Evolutionary conservation across 2,113 vertebrate genomes (phyloP), one percentile per base, ranked within the genome.

Genomic region (Polypterus bichir): DNA sequence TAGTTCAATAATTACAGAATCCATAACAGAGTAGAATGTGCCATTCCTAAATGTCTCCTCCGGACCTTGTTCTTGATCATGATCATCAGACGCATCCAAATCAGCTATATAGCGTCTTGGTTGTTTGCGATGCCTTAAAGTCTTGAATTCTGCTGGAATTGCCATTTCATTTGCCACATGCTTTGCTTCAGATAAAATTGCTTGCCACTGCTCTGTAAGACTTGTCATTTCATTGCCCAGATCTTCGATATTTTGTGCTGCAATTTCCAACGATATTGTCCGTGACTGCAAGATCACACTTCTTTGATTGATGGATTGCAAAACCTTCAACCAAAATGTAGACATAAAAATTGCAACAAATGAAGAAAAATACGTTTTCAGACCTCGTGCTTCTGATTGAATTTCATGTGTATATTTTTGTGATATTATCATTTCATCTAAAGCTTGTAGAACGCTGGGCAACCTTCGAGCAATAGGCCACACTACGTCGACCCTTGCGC

Each of bases 221-320:
- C 27, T 27, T 27, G 65, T 59, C 8, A 68, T 65, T 60, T 68
- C 60, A 54, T 54, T 46, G 7, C 47, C 64, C 48, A 62, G 9
- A 45, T 54, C 48, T 46, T 44, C 57, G 27, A 67, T 65, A 60
- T 70, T 67, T 59, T 45, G 61, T 55, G 68, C 62, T 57, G 62
- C 49, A 27, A 27, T 49, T 11, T 65, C 63, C 54, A 60, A 44
- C 52, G 66, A 67, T 51, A 65, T 62, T 49, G 59, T 44, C 46
- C 54, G 47, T 62, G 62, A 10, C 65, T 70, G 65, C 59, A 65
- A 59, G 55, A 68, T 66, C n/a, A 66, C 6, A 11, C 59, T 71
- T 51, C 69, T 10, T n/a, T 70, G 62, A 10, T 67, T 57, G 57
- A 60, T 68, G 9, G 56, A 68, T 61, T 63, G 66, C 53, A 71